Percentiles rank a stretch among this genome's conserved stretches.
Evolutionary conservation across 2,888 invertebrate genomes (phyloP).

Genomic region (Heteropelma amictum): DNA sequence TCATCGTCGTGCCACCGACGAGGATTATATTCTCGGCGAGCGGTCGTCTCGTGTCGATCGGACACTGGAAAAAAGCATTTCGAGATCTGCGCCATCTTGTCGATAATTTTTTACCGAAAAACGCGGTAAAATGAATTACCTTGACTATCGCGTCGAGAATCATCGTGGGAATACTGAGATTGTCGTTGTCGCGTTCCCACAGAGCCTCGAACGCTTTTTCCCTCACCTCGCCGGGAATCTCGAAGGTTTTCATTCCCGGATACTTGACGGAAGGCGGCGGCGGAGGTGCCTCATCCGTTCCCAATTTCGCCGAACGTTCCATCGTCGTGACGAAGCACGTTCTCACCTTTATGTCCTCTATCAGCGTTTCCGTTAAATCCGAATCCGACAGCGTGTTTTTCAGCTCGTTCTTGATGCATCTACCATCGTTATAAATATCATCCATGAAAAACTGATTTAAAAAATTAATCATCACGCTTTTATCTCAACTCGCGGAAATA

Average conservation of each 20-base stretch:
- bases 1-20: constrained; percentile 91
- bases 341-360: constrained; percentile 85
- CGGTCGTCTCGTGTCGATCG: constrained; percentile 88
- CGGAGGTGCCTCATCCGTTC: constrained; percentile 77
- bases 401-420: constrained; percentile 65
- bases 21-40: constrained; percentile 92
- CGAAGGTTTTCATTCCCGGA: constrained; percentile 82
- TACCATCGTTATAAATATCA: constrained; percentile 54
- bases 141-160: constrained; percentile 89
- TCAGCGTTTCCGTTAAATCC: constrained; percentile 73
- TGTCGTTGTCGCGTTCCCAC: constrained; percentile 91
- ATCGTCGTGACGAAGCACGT: constrained; percentile 92
- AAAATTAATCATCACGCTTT: no score
- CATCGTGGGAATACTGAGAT: constrained; percentile 89
- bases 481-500: background rate
- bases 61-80: constrained; percentile 80
- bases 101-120: background rate
- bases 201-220: constrained; percentile 91
- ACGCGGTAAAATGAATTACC: constrained; percentile 76
- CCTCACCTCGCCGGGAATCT: constrained; percentile 84
- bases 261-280: constrained; percentile 84
- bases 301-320: constrained; percentile 82
- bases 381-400: constrained; percentile 60
- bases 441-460: background rate
- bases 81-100: background rate